phyloP scores from a whole-genome alignment of 2,888 invertebrate species.

The Drosophila cyrtoloma region DNA sequence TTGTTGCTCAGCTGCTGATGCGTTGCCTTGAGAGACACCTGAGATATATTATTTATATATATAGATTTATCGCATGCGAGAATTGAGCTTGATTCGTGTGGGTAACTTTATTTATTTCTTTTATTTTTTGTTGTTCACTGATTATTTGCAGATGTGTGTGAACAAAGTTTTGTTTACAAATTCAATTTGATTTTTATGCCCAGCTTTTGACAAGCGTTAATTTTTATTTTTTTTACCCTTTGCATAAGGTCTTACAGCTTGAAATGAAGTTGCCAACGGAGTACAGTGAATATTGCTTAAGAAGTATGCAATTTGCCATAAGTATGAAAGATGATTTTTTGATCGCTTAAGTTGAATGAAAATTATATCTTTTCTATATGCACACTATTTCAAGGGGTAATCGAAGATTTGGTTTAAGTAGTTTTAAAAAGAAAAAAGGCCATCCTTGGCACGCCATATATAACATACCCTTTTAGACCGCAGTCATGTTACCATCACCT shows the following conservation, averaged over 20 bases:
- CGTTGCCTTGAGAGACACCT: conserved; percentile 30
- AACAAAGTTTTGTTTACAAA: conserved; percentile 31
- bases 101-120: neutral
- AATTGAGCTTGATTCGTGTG: conserved; percentile 9
- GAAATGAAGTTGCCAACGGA: neutral
- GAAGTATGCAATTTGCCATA: neutral
- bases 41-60: neutral
- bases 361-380: too few species aligned
- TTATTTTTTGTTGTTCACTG: neutral
- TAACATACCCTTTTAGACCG: too few species aligned
- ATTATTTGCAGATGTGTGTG: conserved; percentile 34
- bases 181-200: conserved; percentile 20
- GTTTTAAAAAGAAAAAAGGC: neutral
- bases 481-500: too few species aligned
- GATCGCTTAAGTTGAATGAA: too few species aligned
- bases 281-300: neutral
- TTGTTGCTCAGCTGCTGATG: neutral
- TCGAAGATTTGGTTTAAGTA: neutral
- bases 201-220: conserved; percentile 13
- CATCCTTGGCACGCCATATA: neutral
- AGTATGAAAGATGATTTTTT: neutral
- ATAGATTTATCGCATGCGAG: conserved; percentile 68
- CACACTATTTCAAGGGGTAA: neutral
- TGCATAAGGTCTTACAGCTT: neutral
- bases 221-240: neutral